Conservation (phyloP, 2,797 vertebrate species). For the Rhinoraja longicauda region DNA sequence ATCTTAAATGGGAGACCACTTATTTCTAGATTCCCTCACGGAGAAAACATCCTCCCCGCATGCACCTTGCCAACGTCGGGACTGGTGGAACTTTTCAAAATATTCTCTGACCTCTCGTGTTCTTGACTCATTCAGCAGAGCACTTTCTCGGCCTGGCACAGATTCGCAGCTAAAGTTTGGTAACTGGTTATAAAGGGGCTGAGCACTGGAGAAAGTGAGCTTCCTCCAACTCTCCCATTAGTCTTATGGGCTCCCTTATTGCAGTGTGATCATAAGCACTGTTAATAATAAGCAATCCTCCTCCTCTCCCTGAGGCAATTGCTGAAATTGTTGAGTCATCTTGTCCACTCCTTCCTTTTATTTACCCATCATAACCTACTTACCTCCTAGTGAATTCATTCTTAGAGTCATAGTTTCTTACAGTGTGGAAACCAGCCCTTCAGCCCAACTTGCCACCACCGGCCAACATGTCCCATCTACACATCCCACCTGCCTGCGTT, state of each 20-base stretch:
- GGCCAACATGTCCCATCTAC: no score
- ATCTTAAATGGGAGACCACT: no score
- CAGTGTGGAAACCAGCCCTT: no score
- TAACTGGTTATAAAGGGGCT: background rate
- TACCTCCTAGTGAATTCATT: no score
- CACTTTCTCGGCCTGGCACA: background rate
- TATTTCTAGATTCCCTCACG: no score
- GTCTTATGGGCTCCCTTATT: background rate
- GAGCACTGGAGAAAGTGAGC: background rate
- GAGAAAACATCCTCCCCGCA: no score
- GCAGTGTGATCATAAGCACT: background rate
- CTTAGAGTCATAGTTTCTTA: no score
- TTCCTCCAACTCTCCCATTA: background rate
- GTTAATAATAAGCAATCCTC: background rate
- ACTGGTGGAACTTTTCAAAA: background rate
- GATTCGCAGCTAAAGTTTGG: background rate
- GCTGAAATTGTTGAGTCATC: background rate
- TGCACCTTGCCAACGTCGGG: background rate
- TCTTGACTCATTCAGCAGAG: background rate
- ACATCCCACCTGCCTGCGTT: no score
- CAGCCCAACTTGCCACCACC: no score
- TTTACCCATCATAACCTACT: no score
- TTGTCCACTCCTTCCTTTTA: no score
- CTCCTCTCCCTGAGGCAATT: background rate
- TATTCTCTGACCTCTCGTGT: background rate